These are phyloP conservation scores for Peromyscus californicus DNA, from an alignment of 2,113 vertebrate species.

Conservation along the genomic window DNA sequence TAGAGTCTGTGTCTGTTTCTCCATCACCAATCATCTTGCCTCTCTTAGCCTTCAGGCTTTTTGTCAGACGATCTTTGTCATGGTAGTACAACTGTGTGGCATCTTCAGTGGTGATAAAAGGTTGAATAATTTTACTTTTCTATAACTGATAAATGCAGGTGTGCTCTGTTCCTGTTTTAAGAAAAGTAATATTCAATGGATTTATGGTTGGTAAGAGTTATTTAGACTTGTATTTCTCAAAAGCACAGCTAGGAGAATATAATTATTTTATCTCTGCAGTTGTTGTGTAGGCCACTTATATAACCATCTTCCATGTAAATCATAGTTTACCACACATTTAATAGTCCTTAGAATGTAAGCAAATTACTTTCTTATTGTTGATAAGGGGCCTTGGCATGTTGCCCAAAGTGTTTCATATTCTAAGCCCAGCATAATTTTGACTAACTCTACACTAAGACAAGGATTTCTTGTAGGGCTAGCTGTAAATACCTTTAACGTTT, in stretches of 20 bases:
- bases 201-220: neutral
- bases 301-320: neutral
- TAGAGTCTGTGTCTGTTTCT: neutral
- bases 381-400: neutral
- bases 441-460: neutral
- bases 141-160: constrained; percentile 19
- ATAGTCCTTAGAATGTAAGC: neutral
- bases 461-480: neutral
- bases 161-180: neutral
- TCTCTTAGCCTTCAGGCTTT: neutral
- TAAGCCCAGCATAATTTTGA: neutral
- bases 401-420: neutral
- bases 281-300: neutral
- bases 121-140: constrained; percentile 23
- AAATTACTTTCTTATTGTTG: neutral
- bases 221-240: constrained; percentile 41
- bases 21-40: neutral
- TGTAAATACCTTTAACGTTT: neutral
- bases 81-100: neutral
- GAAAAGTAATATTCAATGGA: neutral
- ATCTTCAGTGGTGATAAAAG: neutral
- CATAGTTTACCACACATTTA: neutral
- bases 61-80: neutral
- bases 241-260: neutral
- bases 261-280: constrained; percentile 1